Evolutionary conservation across 2,797 vertebrate species (phyloP).

Genomic region (Syngnathus rostellatus): DNA sequence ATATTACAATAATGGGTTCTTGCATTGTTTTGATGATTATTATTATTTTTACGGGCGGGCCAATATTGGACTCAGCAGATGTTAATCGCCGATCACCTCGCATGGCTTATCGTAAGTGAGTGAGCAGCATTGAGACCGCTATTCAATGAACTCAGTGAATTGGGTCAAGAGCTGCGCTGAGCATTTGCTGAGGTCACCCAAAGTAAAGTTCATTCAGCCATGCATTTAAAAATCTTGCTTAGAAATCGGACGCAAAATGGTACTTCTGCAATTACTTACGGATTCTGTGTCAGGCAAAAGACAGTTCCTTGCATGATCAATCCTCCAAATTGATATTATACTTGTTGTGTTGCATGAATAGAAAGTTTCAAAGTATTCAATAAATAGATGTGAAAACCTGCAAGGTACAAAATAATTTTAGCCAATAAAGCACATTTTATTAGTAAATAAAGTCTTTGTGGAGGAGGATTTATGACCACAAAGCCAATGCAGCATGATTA

Average conservation of each 20-base stretch:
- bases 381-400: neutral
- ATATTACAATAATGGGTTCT: neutral
- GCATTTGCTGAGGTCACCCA: neutral
- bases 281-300: neutral
- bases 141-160: slow-evolving; percentile 13
- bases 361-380: neutral
- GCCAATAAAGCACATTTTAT: neutral
- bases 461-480: neutral
- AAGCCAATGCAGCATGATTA: neutral
- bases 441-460: neutral
- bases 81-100: slow-evolving; percentile 1
- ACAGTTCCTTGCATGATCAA: neutral
- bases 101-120: slow-evolving; percentile 22
- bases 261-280: too few species aligned
- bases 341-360: neutral
- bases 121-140: slow-evolving; percentile 16
- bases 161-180: neutral
- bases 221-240: neutral
- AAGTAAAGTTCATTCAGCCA: neutral
- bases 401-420: neutral
- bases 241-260: neutral
- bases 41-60: neutral
- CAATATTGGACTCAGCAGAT: neutral
- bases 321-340: neutral
- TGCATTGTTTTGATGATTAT: neutral